Percentiles rank a stretch among this genome's conserved stretches.
Evolutionary conservation across 2,797 vertebrate species (phyloP).

Genomic region (Manis javanica): DNA sequence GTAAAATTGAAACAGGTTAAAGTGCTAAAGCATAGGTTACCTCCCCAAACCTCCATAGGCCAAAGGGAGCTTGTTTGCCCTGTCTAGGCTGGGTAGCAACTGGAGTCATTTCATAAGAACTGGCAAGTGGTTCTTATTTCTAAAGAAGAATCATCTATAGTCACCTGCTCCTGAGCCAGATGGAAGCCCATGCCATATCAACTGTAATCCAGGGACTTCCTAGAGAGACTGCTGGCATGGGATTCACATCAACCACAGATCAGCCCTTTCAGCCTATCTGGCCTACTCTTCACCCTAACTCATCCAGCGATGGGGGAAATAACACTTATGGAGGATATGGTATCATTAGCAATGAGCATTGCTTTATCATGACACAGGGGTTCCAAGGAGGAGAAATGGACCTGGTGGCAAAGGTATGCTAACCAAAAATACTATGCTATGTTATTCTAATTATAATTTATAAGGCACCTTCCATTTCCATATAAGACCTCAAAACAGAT

Average conservation of each 20-base stretch:
- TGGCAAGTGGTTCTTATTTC: background rate
- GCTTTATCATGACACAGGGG: background rate
- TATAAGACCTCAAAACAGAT: background rate
- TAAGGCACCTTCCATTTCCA: background rate
- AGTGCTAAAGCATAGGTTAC: background rate
- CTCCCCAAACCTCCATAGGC: background rate
- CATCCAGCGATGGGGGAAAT: background rate
- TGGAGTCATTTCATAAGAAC: background rate
- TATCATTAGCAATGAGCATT: background rate
- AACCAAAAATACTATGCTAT: background rate
- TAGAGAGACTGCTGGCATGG: background rate
- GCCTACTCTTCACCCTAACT: background rate
- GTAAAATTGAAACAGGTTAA: background rate
- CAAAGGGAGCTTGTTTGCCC: background rate
- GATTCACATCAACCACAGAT: background rate
- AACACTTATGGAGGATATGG: background rate
- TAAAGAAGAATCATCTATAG: background rate
- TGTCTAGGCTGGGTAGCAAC: background rate
- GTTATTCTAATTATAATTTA: background rate
- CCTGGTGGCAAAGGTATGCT: background rate
- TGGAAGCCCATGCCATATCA: background rate
- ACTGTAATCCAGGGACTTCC: background rate
- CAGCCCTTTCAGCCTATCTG: background rate
- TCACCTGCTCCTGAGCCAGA: background rate
- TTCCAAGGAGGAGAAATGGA: background rate